A percentile compares a stretch with the other conserved stretches of the same genome.
These are phyloP conservation scores for Laterallus jamaicensis DNA, from an alignment of 2,113 vertebrate genomes.

Conservation along the genomic window DNA sequence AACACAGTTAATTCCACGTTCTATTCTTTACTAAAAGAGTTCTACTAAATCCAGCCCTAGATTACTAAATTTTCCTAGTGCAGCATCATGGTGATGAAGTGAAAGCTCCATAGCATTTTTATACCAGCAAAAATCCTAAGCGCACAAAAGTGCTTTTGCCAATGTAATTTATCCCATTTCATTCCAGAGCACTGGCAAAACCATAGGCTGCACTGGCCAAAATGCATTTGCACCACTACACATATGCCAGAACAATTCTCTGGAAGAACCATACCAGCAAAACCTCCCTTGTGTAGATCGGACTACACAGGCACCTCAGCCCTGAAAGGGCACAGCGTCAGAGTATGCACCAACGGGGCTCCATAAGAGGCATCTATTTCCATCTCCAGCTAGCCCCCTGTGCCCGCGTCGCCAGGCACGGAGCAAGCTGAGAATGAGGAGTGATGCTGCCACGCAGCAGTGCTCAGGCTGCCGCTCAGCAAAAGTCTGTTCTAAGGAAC, in stretches of 20 bases:
- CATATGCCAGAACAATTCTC: not conserved
- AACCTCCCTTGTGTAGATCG: not conserved
- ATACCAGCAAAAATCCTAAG: not conserved
- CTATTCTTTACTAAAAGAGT: not conserved
- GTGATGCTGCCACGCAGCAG: not conserved
- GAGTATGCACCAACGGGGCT: accelerated
- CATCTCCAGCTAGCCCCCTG: not conserved
- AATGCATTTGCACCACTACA: not conserved
- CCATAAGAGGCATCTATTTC: not conserved
- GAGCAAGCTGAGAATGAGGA: not conserved
- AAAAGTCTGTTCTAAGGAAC: not conserved
- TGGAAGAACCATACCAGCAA: not conserved
- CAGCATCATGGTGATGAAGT: not conserved
- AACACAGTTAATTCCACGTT: not conserved
- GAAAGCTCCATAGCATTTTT: not conserved
- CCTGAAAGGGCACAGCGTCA: accelerated
- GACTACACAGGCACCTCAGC: not conserved
- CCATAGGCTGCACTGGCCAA: not conserved
- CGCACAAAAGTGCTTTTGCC: not conserved
- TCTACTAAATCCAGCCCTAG: not conserved
- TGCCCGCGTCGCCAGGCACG: accelerated
- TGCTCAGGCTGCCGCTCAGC: not conserved
- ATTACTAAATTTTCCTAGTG: not conserved
- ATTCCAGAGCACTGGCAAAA: not conserved
- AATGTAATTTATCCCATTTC: not conserved